Base-by-base conservation (phyloP, 2,797 vertebrate genomes). In the Alca torda region DNA sequence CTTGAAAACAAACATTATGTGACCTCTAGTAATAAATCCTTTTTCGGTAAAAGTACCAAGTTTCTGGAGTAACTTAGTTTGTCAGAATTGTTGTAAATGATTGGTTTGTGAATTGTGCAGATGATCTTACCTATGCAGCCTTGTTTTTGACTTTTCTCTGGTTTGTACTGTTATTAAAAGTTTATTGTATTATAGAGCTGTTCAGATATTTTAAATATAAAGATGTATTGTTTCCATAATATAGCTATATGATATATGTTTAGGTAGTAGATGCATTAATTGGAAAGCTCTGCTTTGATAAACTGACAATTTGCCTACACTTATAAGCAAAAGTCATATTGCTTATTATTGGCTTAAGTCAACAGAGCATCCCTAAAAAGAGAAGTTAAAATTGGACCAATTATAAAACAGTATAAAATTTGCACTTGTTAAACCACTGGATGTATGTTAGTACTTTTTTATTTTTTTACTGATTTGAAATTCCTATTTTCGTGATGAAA, bases 111-210 rank as follows among this genome's bases (percentile, higher is more conserved):
- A 98, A 98, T 98, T 98, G 98, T 98, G 98, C 97, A 98, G 97
- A 98, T 98, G 98, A 98, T 97, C 98, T 97, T 98, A 99, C 98
- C 99, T 99, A 99, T 99, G 99, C 99, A 99, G 99, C 98, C 98
- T 98, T 98, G 98, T 98, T 98, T 98, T 98, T 98, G 98, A 98
- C 98, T 98, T 98, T 98, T 97, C 98, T 97, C 98, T 98, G 97
- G 98, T 98, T 98, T 99, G 98, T 99, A 98, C 98, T 98, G 98
- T 99, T 98, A 98, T 98, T 98, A 98, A 99, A 98, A 98, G 98
- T 99, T 98, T 99, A 98, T 98, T 99, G 99, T 99, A 99, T 98
- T 98, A 99, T 99, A 99, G 98, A 99, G 98, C 98, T 99, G 98
- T 99, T 98, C 96, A 98, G 98, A 99, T 99, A 98, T 98, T 99